Conservation (phyloP, 2,888 invertebrate species). For the Tromatobia lineatoria region DNA sequence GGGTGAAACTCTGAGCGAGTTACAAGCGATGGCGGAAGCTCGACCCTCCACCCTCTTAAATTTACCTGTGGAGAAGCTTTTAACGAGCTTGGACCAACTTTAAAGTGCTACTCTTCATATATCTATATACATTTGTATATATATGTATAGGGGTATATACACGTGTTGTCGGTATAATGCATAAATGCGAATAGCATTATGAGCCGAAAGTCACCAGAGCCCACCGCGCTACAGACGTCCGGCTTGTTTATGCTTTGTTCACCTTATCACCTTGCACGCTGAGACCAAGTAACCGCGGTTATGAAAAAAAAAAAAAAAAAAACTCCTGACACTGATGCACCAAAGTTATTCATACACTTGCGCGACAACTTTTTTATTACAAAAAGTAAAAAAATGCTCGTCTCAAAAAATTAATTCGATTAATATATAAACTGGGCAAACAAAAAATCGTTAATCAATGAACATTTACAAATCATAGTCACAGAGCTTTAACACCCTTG, state of each 20-base stretch:
- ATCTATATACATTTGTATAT: background rate
- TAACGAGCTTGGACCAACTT: constrained; percentile 62
- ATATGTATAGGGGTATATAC: background rate
- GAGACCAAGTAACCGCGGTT: background rate
- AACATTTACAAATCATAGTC: too few species aligned
- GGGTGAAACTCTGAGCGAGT: constrained; percentile 37
- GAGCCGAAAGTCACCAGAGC: constrained; percentile 45
- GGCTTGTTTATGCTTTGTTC: constrained; percentile 39
- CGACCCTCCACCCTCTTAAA: constrained; percentile 49
- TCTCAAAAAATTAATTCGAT: too few species aligned
- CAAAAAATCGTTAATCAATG: too few species aligned
- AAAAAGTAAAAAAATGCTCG: too few species aligned
- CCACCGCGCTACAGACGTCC: background rate
- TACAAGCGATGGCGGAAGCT: constrained; percentile 9
- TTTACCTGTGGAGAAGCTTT: constrained; percentile 59
- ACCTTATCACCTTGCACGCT: constrained; percentile 42
- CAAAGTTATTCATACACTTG: too few species aligned
- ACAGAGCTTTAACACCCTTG: too few species aligned
- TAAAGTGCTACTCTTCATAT: constrained; percentile 40
- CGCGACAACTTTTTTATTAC: too few species aligned
- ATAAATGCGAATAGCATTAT: constrained; percentile 7
- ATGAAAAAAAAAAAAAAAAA: too few species aligned
- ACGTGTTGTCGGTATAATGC: constrained; percentile 5
- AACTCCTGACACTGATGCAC: background rate
- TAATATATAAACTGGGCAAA: too few species aligned